Conservation (phyloP, 2,113 vertebrate genomes). For the Meriones unguiculatus region DNA sequence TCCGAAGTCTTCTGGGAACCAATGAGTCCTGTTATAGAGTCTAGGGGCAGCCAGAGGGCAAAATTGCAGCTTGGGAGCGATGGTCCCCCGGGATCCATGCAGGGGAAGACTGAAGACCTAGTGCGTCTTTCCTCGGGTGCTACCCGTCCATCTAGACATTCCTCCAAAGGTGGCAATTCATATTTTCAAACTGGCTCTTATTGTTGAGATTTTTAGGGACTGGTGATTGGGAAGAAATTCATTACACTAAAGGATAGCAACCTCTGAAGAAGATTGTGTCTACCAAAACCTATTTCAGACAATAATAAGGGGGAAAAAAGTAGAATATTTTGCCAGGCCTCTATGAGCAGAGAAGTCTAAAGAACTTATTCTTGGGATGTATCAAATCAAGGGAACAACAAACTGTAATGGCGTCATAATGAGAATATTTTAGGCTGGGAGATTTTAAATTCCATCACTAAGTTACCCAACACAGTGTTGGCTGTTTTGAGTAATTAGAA, state of each 20-base stretch:
- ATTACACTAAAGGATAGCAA: not conserved
- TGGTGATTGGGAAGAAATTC: not conserved
- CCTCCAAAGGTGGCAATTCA: not conserved
- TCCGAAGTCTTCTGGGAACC: not conserved
- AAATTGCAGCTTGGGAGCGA: not conserved
- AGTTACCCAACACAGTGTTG: slow-evolving; percentile 75
- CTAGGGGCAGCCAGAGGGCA: not conserved
- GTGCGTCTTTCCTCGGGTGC: not conserved
- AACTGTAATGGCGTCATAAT: slow-evolving; percentile 51
- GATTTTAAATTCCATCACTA: slow-evolving; percentile 63
- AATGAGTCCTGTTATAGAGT: not conserved
- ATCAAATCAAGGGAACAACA: slow-evolving; percentile 36
- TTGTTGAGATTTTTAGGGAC: not conserved
- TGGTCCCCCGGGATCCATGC: fast-evolving
- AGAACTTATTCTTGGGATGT: not conserved
- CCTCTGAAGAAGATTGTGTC: not conserved
- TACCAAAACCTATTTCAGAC: not conserved
- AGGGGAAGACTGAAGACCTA: not conserved
- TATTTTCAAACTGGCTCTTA: not conserved
- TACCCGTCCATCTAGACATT: no score
- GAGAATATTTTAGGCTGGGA: slow-evolving; percentile 39
- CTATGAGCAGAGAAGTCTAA: not conserved
- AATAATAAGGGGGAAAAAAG: not conserved
- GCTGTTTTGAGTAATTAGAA: slow-evolving; percentile 79
- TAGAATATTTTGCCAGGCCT: not conserved